phyloP scores from a whole-genome alignment of 2,113 vertebrate species.

The Urocynchramus pylzowi region DNA sequence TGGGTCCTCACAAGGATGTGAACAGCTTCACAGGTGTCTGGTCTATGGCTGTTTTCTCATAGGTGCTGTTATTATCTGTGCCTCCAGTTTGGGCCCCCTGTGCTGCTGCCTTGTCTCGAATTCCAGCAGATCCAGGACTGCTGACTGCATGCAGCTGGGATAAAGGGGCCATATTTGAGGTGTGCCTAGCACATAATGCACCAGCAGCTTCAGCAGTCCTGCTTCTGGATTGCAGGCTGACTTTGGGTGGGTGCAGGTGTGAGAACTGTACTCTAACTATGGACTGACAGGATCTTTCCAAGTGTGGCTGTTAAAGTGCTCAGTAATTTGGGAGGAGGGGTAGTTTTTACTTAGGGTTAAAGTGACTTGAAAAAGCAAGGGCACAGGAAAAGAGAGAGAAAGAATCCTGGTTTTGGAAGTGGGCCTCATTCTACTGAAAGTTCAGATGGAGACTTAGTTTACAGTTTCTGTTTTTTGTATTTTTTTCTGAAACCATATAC shows the following conservation, averaged over 20 bases:
- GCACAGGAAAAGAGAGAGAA: not conserved
- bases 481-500: not conserved
- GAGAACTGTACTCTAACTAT: not conserved
- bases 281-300: not conserved
- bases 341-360: not conserved
- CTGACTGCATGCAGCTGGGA: not conserved
- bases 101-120: not conserved
- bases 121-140: not conserved
- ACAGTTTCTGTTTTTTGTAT: not conserved
- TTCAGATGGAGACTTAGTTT: not conserved
- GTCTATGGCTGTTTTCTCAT: not conserved
- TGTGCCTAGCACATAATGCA: not conserved
- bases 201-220: not conserved
- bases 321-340: not conserved
- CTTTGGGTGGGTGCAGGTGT: not conserved
- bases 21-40: accelerated
- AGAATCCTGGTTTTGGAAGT: not conserved
- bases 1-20: not conserved
- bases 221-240: not conserved
- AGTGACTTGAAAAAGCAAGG: not conserved
- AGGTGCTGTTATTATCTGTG: not conserved
- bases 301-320: not conserved
- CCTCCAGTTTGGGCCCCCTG: not conserved
- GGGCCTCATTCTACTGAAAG: not conserved
- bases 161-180: not conserved